A percentile compares a stretch with the other conserved stretches of the same genome.
These are phyloP conservation scores for Globia sparganii DNA, from an alignment of 2,888 invertebrate genomes.

Conservation along the genomic window DNA sequence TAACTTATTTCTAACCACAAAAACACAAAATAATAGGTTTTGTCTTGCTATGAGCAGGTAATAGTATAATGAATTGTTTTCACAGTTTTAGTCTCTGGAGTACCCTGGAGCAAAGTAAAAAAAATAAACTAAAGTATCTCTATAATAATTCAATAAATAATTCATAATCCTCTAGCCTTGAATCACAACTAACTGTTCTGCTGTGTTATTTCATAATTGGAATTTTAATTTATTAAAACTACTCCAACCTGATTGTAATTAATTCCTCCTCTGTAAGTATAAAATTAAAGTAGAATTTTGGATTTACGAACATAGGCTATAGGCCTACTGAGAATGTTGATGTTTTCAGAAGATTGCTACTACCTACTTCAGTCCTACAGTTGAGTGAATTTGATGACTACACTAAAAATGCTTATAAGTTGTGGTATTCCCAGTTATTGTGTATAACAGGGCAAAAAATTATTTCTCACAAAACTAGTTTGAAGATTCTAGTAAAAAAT, in stretches of 20 bases:
- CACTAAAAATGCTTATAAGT: conserved; percentile 6
- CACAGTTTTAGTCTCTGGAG: background rate
- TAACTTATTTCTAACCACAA: background rate
- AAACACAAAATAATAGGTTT: background rate
- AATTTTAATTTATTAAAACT: conserved; percentile 41
- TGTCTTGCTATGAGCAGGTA: background rate
- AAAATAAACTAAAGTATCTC: conserved; percentile 2
- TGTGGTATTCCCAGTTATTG: conserved; percentile 34
- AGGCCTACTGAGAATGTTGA: background rate
- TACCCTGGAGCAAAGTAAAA: background rate
- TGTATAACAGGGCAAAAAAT: conserved; percentile 26
- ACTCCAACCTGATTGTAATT: conserved; percentile 18
- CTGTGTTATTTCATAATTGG: conserved; percentile 36
- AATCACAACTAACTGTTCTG: conserved; percentile 27
- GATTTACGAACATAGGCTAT: background rate
- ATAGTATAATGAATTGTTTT: background rate
- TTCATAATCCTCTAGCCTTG: conserved; percentile 51
- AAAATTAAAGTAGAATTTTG: background rate
- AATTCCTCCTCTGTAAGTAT: conserved; percentile 15
- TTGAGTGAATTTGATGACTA: conserved; percentile 1
- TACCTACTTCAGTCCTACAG: background rate
- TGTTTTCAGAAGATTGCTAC: conserved; percentile 10
- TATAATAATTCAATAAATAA: conserved; percentile 32
- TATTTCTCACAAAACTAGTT: conserved; percentile 44
- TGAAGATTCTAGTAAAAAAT: conserved; percentile 50